phyloP scores from a whole-genome alignment of 2,888 invertebrate genomes.

The Sabellastarte sp. region DNA sequence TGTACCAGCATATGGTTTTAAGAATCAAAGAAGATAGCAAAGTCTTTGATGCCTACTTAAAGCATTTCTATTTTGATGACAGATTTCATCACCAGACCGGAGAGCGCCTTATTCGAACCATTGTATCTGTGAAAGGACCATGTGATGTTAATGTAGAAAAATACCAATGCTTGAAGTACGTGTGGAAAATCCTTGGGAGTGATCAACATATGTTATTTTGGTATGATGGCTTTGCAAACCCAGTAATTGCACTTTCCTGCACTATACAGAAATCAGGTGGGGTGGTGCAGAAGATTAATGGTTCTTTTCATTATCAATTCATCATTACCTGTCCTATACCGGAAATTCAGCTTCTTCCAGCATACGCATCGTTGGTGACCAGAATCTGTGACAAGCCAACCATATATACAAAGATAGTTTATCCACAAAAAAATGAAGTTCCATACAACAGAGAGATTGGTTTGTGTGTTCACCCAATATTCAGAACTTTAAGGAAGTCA shows the following conservation, averaged over 20 bases:
- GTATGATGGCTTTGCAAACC: background rate
- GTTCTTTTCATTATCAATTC: background rate
- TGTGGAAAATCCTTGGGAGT: background rate
- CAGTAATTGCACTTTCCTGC: background rate
- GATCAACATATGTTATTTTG: background rate
- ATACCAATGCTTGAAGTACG: background rate
- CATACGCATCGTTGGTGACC: background rate
- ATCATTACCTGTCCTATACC: background rate
- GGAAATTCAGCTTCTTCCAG: background rate
- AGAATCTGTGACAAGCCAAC: background rate
- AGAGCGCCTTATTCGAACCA: too few species aligned
- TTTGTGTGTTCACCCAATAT: background rate
- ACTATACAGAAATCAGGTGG: background rate
- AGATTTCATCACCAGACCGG: background rate
- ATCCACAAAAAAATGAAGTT: background rate
- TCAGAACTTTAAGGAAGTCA: background rate
- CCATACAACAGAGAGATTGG: background rate
- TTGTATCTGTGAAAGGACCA: background rate
- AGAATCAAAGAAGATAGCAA: background rate
- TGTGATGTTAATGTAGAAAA: background rate
- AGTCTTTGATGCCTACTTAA: background rate
- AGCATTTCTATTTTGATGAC: background rate
- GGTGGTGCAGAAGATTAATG: background rate
- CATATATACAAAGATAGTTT: background rate
- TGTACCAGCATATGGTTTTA: background rate